A percentile compares a stretch with the other conserved stretches of the same genome.
Conservation (phyloP, 2,797 vertebrate species). For the Cheirogaleus major region DNA sequence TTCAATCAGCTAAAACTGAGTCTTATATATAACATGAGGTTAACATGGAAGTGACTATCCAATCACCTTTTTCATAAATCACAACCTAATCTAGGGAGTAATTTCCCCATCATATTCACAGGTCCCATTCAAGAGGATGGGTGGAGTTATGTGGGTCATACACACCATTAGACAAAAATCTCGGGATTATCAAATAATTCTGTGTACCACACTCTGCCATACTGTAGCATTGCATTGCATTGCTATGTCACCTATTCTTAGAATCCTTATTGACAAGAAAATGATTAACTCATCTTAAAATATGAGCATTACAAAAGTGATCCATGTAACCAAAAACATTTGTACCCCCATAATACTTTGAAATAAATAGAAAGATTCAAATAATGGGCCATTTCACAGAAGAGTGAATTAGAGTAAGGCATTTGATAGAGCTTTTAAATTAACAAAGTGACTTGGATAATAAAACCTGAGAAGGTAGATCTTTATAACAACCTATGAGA, state of each 20-base stretch:
- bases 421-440: neutral
- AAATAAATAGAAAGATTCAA: neutral
- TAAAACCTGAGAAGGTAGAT: neutral
- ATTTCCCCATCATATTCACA: neutral
- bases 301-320: too few relatives aligned
- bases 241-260: neutral
- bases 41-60: neutral
- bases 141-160: neutral
- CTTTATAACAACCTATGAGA: neutral
- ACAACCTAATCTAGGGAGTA: neutral
- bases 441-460: neutral
- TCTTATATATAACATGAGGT: neutral
- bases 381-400: neutral
- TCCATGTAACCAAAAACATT: too few relatives aligned
- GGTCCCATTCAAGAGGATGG: neutral
- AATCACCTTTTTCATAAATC: neutral
- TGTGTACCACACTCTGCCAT: neutral
- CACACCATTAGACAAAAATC: neutral
- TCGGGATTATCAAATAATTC: neutral
- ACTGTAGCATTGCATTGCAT: neutral
- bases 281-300: neutral
- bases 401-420: neutral
- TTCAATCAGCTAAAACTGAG: neutral
- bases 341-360: too few relatives aligned
- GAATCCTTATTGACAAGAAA: neutral